Evolutionary conservation across 2,797 vertebrate species (phyloP), one percentile per base, ranked within the genome.

Genomic region (Hirundo rustica): DNA sequence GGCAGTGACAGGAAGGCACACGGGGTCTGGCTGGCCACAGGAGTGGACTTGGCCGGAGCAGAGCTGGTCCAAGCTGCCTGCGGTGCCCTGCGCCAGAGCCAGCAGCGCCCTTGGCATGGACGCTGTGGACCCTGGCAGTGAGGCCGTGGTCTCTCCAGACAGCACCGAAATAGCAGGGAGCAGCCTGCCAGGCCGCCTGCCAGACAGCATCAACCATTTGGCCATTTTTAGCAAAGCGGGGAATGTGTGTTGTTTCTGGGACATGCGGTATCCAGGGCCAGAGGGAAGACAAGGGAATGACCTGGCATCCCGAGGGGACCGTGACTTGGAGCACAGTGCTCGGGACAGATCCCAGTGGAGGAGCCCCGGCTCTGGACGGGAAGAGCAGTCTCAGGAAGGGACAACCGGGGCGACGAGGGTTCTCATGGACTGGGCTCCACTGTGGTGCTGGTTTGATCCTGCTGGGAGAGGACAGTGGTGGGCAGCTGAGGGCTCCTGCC

Each of bases 21-120:
- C 0, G 0, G 67, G 32, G 9, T 16, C 55, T 47, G 65, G 4
- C 25, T 4, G n/a, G 45, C 47, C 32, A 3, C 26, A 25, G 0
- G 0, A 36, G 40, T 2, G 1, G 36, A 8, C 19, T 18, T 1
- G 5, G n/a, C 73, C 0, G 0, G 1, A 42, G 61, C 2, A 1
- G 48, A 3, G 36, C 42, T 2, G 3, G 36, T 47, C 4, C 9
- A 5, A 50, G 68, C 29, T 50, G 60, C 30, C 32, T 0, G 21
- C 1, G 0, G 20, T 21, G 53, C 34, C 48, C 0, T 1, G 54
- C 36, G 34, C 51, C 1, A 3, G 55, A 50, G 75, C 44, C 75
- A 73, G 68, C 57, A 62, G 67, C 0, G 1, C 32, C 64, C 48
- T 36, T 54, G 64, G 68, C 79, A 66, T 0, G 3, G 45, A 29